Percentiles rank a stretch among this genome's conserved stretches.
Conservation (phyloP, 2,888 invertebrate genomes). For the Cyclophora albipunctata region DNA sequence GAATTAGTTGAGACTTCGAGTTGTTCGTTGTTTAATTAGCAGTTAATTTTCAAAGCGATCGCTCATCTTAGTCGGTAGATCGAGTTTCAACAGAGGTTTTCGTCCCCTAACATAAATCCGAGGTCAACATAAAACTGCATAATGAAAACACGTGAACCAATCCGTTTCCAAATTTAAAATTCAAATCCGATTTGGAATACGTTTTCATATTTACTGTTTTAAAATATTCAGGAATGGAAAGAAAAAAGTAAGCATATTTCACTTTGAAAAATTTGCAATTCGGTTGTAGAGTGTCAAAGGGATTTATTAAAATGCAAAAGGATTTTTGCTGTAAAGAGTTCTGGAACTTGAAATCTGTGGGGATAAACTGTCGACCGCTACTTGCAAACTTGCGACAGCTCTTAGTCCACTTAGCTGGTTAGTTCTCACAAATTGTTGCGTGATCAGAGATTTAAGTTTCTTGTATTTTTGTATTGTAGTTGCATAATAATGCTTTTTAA, state of each 20-base stretch:
- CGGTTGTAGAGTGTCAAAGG: slow-evolving; percentile 6
- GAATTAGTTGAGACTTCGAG: too few species aligned
- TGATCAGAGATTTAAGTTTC: slow-evolving; percentile 3
- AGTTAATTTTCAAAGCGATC: too few species aligned
- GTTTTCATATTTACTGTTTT: slow-evolving; percentile 8
- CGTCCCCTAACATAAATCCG: too few species aligned
- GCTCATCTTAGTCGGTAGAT: too few species aligned
- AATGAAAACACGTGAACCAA: neutral
- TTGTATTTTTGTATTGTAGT: neutral
- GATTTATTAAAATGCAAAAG: slow-evolving; percentile 9
- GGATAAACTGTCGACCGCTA: slow-evolving; percentile 1
- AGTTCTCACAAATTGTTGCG: slow-evolving; percentile 4
- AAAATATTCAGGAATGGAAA: slow-evolving; percentile 9
- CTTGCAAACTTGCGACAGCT: neutral
- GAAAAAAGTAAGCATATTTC: slow-evolving; percentile 6
- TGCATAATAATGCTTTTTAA: neutral
- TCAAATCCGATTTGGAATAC: slow-evolving; percentile 9
- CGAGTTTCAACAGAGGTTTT: too few species aligned
- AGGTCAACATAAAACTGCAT: too few species aligned
- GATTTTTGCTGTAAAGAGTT: slow-evolving; percentile 1
- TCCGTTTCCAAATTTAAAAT: slow-evolving; percentile 3
- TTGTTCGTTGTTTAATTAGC: too few species aligned
- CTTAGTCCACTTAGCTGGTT: slow-evolving; percentile 1
- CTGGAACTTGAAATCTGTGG: neutral
- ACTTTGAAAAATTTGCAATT: slow-evolving; percentile 13